Base-by-base conservation (phyloP, 2,113 vertebrate species). In the Oxygymnocypris stewartii region DNA sequence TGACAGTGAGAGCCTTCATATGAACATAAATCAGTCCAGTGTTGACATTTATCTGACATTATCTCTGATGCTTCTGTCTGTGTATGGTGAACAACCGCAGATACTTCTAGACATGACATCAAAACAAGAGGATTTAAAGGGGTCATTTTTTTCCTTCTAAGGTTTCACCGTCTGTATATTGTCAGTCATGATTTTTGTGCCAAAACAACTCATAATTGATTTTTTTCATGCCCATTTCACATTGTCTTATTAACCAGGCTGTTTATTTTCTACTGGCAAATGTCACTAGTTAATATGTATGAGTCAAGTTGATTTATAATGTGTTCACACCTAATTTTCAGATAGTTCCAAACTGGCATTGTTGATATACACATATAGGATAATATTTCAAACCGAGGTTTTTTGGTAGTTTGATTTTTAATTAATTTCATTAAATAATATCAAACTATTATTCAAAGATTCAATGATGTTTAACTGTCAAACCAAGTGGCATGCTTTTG, bases 11-110 rank as follows among this genome's bases (percentile, higher is more conserved):
- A 20, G 42, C 61, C 42, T 49, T 5, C 4, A 3, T 71, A 20
- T 35, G 25, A 82, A 47, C 40, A 16, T 20, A 25, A 82, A 47
- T 67, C 79, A 80, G 54, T 42, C 3, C 23, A 63, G 61, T 63
- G 57, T 16, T 82, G 79, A 82, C 79, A 67, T 82, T 31, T 67
- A 65, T 65, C 37, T 81, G 79, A 65, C 40, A 78, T 78, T 79
- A 31, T 35, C 76, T 57, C 76, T 67, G 59, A 65, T n/a, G 42
- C 35, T 18, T 31, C 54, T 79, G 84, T 79, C 37, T 25, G 12
- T 44, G 31, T 23, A 20, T 69, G 74, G 9, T 14, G 28, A 14
- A n/a, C 20, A 76, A 76, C 5, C 2, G n/a, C 74, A 44, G 74
- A 47, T 77, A 28, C 74, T 16, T 77, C 44, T 25, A 77, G 74